These are phyloP conservation scores for Dufourea novaeangliae DNA, from an alignment of 1,140 invertebrate genomes.

Conservation along the genomic window DNA sequence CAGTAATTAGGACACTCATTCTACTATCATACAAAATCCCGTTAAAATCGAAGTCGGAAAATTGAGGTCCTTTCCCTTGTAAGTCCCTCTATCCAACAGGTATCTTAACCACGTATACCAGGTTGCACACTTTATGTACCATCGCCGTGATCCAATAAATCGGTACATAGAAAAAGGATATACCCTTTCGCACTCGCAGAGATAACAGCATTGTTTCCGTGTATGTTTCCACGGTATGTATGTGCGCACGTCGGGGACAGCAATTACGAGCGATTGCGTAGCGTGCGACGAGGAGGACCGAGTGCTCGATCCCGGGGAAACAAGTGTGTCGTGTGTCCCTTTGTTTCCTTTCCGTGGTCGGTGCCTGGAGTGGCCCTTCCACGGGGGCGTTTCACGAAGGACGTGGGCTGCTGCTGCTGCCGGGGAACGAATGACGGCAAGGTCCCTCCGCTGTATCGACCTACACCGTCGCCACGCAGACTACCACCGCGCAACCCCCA, in stretches of 20 bases:
- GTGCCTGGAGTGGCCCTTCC: background rate
- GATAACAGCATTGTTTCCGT: background rate
- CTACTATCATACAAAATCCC: too few relatives aligned
- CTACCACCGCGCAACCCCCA: conserved; percentile 57
- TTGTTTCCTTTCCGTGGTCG: conserved; percentile 43
- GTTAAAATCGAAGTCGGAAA: too few relatives aligned
- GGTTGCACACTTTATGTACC: background rate
- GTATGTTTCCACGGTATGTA: background rate
- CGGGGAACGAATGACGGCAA: conserved; percentile 41
- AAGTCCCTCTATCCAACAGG: too few relatives aligned
- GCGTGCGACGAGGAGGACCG: background rate
- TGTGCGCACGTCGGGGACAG: background rate
- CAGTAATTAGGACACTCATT: too few relatives aligned
- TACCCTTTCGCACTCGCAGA: background rate
- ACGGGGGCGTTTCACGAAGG: background rate
- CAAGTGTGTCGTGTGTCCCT: conserved; percentile 7
- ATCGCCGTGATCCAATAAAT: background rate
- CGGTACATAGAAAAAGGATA: background rate
- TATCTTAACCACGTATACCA: too few relatives aligned
- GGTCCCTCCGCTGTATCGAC: conserved; percentile 64
- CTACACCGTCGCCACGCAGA: conserved; percentile 63
- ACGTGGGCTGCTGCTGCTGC: background rate
- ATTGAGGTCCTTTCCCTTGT: too few relatives aligned
- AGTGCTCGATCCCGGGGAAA: background rate
- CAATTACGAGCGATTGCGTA: conserved; percentile 14